Conservation (phyloP, 2,113 vertebrate genomes). For the Psophia crepitans region DNA sequence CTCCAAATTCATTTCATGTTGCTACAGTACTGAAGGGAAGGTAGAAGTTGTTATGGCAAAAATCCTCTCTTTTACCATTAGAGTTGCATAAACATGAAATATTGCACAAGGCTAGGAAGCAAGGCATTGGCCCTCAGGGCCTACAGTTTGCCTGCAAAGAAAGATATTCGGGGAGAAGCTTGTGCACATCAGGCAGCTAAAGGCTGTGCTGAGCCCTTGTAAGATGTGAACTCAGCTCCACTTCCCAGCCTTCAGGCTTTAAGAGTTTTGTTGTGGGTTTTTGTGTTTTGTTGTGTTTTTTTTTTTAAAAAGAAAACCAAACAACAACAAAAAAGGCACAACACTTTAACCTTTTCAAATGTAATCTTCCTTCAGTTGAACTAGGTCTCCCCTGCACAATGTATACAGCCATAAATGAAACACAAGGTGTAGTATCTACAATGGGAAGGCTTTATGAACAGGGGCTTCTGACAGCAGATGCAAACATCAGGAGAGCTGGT, state of each 20-base stretch:
- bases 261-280: too few relatives aligned
- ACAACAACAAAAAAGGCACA: not conserved
- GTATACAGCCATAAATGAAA: not conserved
- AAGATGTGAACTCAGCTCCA: not conserved
- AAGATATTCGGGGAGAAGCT: not conserved
- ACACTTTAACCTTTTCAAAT: slow-evolving; percentile 22
- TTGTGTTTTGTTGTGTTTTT: not conserved
- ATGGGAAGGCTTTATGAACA: not conserved
- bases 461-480: not conserved
- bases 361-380: not conserved
- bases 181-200: not conserved
- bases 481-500: not conserved
- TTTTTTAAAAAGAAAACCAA: not conserved
- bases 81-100: not conserved
- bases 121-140: not conserved
- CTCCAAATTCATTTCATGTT: not conserved
- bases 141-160: not conserved
- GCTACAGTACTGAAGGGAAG: not conserved
- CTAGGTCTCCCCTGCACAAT: not conserved
- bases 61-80: not conserved
- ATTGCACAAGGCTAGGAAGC: not conserved
- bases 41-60: not conserved
- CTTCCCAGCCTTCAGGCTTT: not conserved
- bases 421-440: rapidly evolving
- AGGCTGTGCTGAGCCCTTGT: not conserved